phyloP scores from a whole-genome alignment of 2,113 vertebrate species.

The Microcebus tavaratra region DNA sequence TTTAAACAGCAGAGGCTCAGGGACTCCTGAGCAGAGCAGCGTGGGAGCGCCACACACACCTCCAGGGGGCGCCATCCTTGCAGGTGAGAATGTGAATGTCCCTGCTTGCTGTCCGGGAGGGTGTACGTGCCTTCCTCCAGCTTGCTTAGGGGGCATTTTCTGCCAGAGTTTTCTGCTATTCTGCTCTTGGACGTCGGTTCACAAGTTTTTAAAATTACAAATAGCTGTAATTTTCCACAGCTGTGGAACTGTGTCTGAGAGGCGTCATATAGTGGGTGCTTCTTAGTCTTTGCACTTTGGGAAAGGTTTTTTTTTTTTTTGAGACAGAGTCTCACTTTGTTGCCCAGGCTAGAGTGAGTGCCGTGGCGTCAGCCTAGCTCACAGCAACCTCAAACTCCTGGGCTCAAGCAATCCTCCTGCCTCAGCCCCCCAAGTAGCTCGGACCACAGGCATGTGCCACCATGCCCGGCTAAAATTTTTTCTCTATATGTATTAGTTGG shows the following conservation, averaged over 20 bases:
- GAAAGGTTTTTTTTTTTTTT: neutral
- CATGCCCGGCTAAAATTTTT: no score
- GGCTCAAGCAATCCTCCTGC: no score
- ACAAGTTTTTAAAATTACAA: neutral
- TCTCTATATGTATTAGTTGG: no score
- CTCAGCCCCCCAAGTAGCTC: no score
- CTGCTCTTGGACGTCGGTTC: neutral
- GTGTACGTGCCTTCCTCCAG: neutral
- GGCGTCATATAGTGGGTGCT: neutral
- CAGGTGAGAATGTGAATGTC: neutral
- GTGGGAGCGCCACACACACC: neutral
- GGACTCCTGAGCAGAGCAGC: neutral
- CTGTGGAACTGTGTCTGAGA: neutral
- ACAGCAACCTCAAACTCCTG: no score
- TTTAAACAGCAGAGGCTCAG: neutral
- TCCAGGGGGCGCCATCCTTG: neutral
- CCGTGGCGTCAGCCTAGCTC: no score
- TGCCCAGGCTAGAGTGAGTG: no score
- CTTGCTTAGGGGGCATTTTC: neutral
- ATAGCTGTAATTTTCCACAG: neutral
- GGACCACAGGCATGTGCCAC: no score
- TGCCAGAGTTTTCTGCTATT: neutral
- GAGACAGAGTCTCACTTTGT: no score
- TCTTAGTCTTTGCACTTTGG: neutral
- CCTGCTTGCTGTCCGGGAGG: rapidly evolving